Base-by-base conservation (phyloP, 2,888 invertebrate species). In the Bimastos eiseni region DNA sequence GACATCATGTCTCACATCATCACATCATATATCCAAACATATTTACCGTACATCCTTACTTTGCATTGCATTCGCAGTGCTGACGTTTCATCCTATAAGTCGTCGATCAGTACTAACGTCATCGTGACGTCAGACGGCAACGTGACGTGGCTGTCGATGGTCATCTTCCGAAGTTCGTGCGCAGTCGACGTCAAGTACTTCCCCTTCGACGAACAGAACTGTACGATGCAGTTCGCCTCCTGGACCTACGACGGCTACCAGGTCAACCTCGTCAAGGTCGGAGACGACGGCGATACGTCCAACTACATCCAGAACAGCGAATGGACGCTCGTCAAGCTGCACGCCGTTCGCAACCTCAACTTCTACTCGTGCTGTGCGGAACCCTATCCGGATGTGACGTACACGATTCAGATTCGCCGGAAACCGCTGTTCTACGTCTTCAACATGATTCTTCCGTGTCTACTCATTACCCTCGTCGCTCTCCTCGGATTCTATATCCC, bases 221-320 rank as follows among this genome's bases (percentile, higher is more conserved):
- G 96, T 92, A 94, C 95, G 70, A 95, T 96, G 95, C 95, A 95
- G 92, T 96, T 96, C 92, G 95, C 96, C 24, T 96, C 95, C 1
- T 96, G 96, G 96, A 96, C 96, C 0, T 96, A 96, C 93, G 96
- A 96, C 92, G 95, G 95, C 17, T 95, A 93, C 89, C 95, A 95
- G 92, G 93, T 96, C 13, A 94, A 94, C 90, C 92, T 94, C 49
- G 89, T 93, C 84, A 93, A 93, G 90, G 90, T 89, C n/a, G 94
- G 97, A 90, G 97, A 97, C 94, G 96, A 97, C 94, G 98, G 98
- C 0, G 98, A 98, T 95, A 96, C 97, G 90, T 97, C 97, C 93
- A 98, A 98, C 95, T 98, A 98, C 95, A 97, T 98, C 94, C 97
- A 97, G n/a, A 98, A 98, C 95, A 97, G 97, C 1, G 98, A 98